Percentiles rank a stretch among this genome's conserved stretches.
Conservation (phyloP, 2,797 vertebrate genomes). For the Syncerus caffer region DNA sequence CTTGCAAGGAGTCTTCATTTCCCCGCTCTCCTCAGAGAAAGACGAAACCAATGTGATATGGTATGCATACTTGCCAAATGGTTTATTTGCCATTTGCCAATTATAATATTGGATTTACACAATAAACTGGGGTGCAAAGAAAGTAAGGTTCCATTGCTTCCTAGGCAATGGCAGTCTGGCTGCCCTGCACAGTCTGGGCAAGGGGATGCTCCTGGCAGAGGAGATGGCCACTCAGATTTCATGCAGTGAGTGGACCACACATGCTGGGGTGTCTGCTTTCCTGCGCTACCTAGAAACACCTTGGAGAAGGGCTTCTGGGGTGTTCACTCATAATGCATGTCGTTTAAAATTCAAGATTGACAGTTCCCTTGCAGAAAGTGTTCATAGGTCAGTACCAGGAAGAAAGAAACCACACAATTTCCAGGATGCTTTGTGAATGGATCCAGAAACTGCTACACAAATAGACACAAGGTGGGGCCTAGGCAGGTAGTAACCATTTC, state of each 20-base stretch:
- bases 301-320: background rate
- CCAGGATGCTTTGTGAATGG: conserved; percentile 68
- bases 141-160: conserved; percentile 66
- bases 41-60: background rate
- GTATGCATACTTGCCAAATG: conserved; percentile 72
- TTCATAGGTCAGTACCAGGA: conserved; percentile 35
- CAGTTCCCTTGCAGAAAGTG: conserved; percentile 52
- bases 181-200: conserved; percentile 67
- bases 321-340: conserved; percentile 25
- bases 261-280: conserved; percentile 37
- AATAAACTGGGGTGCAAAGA: conserved; percentile 80
- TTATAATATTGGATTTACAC: conserved; percentile 81
- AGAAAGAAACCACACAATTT: conserved; percentile 40
- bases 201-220: conserved; percentile 3
- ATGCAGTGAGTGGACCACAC: background rate
- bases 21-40: conserved; percentile 34
- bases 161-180: conserved; percentile 77
- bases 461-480: background rate
- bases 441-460: conserved; percentile 26
- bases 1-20: background rate
- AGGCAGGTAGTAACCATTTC: background rate
- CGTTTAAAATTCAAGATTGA: conserved; percentile 35
- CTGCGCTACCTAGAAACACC: conserved; percentile 45
- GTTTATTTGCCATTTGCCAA: conserved; percentile 83
- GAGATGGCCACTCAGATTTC: background rate